Percentiles rank a stretch among this genome's conserved stretches.
phyloP scores from a whole-genome alignment of 2,113 vertebrate genomes.

The Nibea coibor region DNA sequence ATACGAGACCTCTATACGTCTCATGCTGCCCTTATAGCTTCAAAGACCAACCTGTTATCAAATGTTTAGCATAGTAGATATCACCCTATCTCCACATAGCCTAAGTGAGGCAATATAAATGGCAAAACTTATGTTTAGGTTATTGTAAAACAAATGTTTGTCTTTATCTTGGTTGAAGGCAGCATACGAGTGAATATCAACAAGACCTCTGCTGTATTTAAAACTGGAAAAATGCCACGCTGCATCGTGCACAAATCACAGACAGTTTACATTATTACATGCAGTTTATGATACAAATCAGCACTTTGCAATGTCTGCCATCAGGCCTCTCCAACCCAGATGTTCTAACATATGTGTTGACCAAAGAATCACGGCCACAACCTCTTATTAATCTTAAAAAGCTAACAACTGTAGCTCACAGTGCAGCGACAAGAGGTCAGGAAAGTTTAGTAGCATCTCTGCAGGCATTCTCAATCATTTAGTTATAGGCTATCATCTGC shows the following conservation, averaged over 20 bases:
- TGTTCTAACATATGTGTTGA: slow-evolving; percentile 30
- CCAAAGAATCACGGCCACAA: slow-evolving; percentile 7
- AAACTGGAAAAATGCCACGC: slow-evolving; percentile 24
- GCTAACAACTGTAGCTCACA: slow-evolving; percentile 2
- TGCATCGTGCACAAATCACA: slow-evolving; percentile 24
- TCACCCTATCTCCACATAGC: not conserved
- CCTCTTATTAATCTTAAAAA: slow-evolving; percentile 8
- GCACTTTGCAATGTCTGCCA: slow-evolving; percentile 14
- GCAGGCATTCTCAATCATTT: not conserved
- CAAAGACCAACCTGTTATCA: not conserved
- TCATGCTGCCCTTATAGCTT: not conserved
- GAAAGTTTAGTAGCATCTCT: not conserved
- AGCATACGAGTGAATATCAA: slow-evolving; percentile 12
- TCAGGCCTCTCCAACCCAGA: slow-evolving; percentile 35
- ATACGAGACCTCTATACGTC: no score
- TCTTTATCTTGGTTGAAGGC: not conserved
- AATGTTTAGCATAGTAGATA: not conserved
- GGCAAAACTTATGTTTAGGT: not conserved
- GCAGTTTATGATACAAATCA: slow-evolving; percentile 56
- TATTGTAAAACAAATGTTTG: not conserved
- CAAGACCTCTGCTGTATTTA: not conserved
- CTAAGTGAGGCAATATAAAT: not conserved
- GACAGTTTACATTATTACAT: slow-evolving; percentile 46
- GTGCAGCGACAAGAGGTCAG: not conserved
- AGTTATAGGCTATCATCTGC: not conserved